phyloP scores from a whole-genome alignment of 2,113 vertebrate genomes.

The Azemiops feae region DNA sequence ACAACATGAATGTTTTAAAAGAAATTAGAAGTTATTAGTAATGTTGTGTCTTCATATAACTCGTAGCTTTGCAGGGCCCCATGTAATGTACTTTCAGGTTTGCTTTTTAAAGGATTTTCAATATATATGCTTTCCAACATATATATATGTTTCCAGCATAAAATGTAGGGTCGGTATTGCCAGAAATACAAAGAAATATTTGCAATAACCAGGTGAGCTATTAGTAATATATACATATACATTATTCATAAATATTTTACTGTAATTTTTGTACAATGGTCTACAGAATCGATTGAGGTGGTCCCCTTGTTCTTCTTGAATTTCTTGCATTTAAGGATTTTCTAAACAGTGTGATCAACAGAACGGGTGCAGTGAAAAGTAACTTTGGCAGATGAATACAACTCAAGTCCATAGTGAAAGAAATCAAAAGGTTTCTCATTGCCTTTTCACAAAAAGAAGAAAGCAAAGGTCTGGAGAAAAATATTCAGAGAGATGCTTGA shows the following conservation, averaged over 20 bases:
- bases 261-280: slow-evolving; percentile 5
- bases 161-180: not conserved
- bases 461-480: accelerated
- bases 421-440: accelerated
- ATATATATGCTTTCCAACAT: not conserved
- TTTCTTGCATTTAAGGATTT: not conserved
- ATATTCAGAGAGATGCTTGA: not conserved
- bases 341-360: not conserved
- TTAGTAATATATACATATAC: slow-evolving; percentile 47
- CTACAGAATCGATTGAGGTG: not conserved
- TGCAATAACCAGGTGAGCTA: slow-evolving; percentile 1
- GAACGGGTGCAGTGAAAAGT: slow-evolving; percentile 3
- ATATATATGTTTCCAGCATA: too few species aligned
- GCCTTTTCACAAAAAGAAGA: not conserved
- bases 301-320: too few species aligned
- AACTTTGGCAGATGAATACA: not conserved
- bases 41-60: not conserved
- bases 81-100: not conserved
- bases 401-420: not conserved
- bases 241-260: slow-evolving; percentile 32
- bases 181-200: slow-evolving; percentile 14
- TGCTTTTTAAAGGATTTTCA: not conserved
- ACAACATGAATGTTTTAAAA: not conserved
- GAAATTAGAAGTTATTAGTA: not conserved
- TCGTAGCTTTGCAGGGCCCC: not conserved